Evolutionary conservation across 2,888 invertebrate species (phyloP).

Genomic region (Erebia aethiops): DNA sequence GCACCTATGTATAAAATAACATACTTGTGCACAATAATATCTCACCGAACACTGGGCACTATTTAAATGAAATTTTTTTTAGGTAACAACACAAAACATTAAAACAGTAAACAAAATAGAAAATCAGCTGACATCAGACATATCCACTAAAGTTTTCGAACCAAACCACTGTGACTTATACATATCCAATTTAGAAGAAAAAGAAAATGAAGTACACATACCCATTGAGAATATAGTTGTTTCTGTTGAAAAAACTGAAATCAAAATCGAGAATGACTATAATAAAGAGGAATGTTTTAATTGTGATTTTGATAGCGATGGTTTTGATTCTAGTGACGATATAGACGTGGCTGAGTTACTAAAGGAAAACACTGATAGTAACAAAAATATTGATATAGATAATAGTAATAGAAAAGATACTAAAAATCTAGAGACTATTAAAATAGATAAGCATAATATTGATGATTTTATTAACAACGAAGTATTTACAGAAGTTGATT

Average conservation of each 20-base stretch:
- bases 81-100: constrained; percentile 5
- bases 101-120: neutral
- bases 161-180: constrained; percentile 3
- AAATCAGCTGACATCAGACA: neutral
- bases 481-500: neutral
- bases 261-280: neutral
- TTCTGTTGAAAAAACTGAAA: constrained; percentile 4
- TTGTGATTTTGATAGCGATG: neutral
- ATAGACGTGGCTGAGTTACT: neutral
- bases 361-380: neutral
- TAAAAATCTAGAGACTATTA: neutral
- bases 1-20: too few species aligned
- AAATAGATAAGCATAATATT: constrained; percentile 12
- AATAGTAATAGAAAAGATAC: neutral
- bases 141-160: neutral
- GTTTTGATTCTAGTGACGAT: neutral
- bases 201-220: neutral
- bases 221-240: neutral
- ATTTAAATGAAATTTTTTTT: neutral
- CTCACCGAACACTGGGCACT: neutral
- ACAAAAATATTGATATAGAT: neutral
- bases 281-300: neutral
- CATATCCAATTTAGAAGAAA: neutral
- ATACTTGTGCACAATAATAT: too few species aligned
- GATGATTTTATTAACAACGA: constrained; percentile 18